A percentile compares a stretch with the other conserved stretches of the same genome.
Conservation (phyloP, 1,140 invertebrate genomes). For the Papilio polyxenes region DNA sequence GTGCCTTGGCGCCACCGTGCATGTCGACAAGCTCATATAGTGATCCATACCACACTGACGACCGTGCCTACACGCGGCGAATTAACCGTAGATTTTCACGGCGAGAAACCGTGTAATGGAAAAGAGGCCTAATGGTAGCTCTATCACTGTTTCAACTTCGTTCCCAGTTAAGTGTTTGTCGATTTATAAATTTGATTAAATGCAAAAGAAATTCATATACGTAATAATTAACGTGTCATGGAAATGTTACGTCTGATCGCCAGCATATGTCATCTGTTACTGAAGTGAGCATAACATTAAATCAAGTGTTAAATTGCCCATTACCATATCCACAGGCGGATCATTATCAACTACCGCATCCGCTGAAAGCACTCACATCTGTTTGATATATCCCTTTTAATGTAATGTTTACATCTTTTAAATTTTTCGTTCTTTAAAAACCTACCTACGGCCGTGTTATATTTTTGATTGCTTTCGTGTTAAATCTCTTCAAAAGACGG, state of each 20-base stretch:
- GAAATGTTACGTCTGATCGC: not conserved
- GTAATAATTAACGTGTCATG: not conserved
- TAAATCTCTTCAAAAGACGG: not conserved
- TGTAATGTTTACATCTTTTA: not conserved
- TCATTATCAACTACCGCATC: not conserved
- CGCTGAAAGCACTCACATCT: not conserved
- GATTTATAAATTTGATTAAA: not conserved
- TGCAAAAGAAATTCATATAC: not conserved
- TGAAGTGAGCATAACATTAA: not conserved
- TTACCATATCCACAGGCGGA: constrained; percentile 1
- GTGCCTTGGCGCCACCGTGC: no score
- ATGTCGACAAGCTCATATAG: no score
- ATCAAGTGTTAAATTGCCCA: constrained; percentile 14
- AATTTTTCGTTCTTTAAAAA: not conserved
- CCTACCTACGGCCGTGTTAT: not conserved
- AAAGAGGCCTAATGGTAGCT: not conserved
- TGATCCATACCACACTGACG: no score
- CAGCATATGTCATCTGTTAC: not conserved
- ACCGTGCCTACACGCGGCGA: no score
- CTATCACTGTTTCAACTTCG: no score
- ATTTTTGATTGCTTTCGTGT: not conserved
- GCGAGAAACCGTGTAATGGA: no score
- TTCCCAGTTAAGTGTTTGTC: not conserved
- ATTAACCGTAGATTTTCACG: no score
- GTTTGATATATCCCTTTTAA: constrained; percentile 2